Percentiles rank a stretch among this genome's conserved stretches.
Evolutionary conservation across 2,888 invertebrate species (phyloP).

Genomic region (Nudaria mundana): DNA sequence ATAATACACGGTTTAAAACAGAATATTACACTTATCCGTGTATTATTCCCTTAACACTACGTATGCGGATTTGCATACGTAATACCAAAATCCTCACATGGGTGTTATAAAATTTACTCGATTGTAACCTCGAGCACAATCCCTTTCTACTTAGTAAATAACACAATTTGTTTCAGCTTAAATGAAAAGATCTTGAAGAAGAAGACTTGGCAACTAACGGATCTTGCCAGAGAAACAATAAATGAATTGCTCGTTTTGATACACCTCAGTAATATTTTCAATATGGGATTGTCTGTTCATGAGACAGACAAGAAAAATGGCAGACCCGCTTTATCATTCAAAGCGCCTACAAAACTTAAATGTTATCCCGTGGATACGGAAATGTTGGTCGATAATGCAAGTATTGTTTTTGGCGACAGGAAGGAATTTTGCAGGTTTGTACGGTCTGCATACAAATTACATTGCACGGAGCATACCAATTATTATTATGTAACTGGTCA

Average conservation of each 20-base stretch:
- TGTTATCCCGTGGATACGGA: neutral
- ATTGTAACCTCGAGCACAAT: no score
- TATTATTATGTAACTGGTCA: no score
- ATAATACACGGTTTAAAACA: no score
- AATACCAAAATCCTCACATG: no score
- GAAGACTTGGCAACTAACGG: neutral
- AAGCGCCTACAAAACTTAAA: neutral
- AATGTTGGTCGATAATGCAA: constrained; percentile 1
- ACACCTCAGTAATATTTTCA: constrained; percentile 1
- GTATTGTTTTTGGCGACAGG: neutral
- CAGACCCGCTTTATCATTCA: neutral
- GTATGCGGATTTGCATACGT: no score
- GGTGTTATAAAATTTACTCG: no score
- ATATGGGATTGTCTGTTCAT: neutral
- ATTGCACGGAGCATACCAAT: no score
- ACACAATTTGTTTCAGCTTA: neutral
- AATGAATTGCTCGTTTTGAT: constrained; percentile 1
- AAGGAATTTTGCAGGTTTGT: neutral
- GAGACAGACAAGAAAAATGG: neutral
- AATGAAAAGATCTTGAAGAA: neutral
- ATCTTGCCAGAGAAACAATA: neutral
- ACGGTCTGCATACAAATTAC: neutral
- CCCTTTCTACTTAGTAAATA: no score
- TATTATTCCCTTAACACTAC: no score
- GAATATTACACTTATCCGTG: no score